A percentile compares a stretch with the other conserved stretches of the same genome.
Evolutionary conservation across 2,113 vertebrate genomes (phyloP).

Genomic region (Cavia porcellus): DNA sequence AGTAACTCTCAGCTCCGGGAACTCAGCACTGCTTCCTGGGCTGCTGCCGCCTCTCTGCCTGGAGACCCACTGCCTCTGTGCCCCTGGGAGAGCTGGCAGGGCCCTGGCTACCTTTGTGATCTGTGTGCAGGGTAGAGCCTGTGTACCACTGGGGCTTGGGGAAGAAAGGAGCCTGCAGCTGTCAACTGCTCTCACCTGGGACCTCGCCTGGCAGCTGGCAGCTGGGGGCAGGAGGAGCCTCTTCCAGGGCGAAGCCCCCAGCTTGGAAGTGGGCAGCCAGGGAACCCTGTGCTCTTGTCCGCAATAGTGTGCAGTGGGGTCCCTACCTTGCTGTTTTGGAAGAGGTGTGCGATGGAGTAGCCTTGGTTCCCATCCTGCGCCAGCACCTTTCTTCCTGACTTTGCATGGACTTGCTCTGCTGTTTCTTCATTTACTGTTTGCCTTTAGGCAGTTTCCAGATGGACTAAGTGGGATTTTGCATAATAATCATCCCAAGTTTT

Average conservation of each 20-base stretch:
- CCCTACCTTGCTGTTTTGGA: neutral
- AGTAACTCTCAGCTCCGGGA: neutral
- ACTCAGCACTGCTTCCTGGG: neutral
- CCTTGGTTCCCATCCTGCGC: neutral
- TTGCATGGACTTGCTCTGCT: neutral
- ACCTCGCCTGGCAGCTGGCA: neutral
- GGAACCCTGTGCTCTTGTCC: neutral
- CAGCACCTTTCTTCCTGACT: neutral
- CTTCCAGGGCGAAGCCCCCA: neutral
- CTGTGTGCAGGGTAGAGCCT: neutral
- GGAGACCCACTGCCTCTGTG: neutral
- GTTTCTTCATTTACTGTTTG: neutral
- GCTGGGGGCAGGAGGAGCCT: neutral
- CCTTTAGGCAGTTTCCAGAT: neutral
- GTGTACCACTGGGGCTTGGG: fast-evolving
- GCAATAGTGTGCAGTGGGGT: too few species aligned
- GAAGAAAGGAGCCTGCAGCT: neutral
- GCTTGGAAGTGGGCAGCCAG: neutral
- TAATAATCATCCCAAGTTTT: neutral
- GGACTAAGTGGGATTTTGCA: neutral
- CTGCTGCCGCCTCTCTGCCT: neutral
- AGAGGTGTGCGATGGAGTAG: too few species aligned
- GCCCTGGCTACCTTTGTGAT: neutral
- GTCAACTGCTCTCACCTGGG: neutral
- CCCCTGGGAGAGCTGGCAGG: neutral